Percentiles rank a stretch among this genome's conserved stretches.
Evolutionary conservation across 53 echinoderm and acorn worm species (phyloP).

Genomic region (Stichopus horrens): DNA sequence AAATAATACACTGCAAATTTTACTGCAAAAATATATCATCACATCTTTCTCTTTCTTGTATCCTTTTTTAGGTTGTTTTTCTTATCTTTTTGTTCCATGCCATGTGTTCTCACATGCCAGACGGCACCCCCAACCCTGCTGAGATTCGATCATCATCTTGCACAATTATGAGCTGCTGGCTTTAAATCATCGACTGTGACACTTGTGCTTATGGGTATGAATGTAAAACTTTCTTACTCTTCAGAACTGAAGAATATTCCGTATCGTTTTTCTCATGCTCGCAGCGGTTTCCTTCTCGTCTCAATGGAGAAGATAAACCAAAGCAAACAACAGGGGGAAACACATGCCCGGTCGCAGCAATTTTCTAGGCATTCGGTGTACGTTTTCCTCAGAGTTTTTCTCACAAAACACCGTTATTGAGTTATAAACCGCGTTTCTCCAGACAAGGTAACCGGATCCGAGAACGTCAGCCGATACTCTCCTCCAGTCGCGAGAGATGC

Average conservation of each 20-base stretch:
- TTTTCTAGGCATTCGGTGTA: not conserved
- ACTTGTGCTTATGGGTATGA: constrained; percentile 14
- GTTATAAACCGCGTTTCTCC: not conserved
- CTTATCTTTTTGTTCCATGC: too few relatives aligned
- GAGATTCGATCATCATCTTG: too few relatives aligned
- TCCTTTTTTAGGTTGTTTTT: too few relatives aligned
- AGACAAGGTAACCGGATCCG: not conserved
- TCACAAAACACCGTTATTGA: constrained; percentile 1
- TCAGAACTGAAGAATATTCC: not conserved
- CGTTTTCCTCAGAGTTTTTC: not conserved
- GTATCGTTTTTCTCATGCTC: not conserved
- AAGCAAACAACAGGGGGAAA: not conserved
- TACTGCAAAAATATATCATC: too few relatives aligned
- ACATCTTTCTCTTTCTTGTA: too few relatives aligned
- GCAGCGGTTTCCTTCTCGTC: not conserved
- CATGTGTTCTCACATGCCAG: too few relatives aligned
- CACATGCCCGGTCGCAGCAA: not conserved
- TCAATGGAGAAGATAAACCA: not conserved
- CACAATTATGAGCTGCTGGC: too few relatives aligned
- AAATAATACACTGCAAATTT: too few relatives aligned
- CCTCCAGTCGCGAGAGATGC: not conserved
- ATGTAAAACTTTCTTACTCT: not conserved
- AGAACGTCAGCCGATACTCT: not conserved
- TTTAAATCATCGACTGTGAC: not conserved
- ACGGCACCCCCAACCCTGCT: too few relatives aligned